Percentiles rank a stretch among this genome's conserved stretches.
Conservation (phyloP, 2,797 vertebrate species). For the Alfaro cultratus region DNA sequence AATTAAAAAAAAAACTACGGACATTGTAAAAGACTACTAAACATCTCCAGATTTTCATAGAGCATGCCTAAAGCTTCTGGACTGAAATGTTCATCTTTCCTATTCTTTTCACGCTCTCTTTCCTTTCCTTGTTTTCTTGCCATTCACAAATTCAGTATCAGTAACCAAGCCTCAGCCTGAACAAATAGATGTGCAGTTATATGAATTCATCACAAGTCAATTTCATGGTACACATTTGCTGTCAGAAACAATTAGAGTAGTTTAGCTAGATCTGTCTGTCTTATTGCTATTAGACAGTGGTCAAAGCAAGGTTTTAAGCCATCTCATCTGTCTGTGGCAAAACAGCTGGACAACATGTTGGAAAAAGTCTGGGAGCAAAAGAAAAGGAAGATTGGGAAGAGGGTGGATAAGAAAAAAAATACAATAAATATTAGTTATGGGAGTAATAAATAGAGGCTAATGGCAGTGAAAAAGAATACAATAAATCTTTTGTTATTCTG, state of each 20-base stretch:
- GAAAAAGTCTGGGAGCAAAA: constrained; percentile 29
- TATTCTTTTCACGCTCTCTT: constrained; percentile 54
- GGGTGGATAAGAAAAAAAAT: constrained; percentile 27
- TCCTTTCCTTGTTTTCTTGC: constrained; percentile 37
- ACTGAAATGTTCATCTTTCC: constrained; percentile 62
- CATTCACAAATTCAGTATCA: constrained; percentile 29
- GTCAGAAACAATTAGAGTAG: constrained; percentile 74
- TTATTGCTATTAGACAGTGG: constrained; percentile 67
- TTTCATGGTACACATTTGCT: constrained; percentile 82
- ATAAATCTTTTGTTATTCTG: constrained; percentile 38
- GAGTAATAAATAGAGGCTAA: constrained; percentile 55
- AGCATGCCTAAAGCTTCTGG: constrained; percentile 50
- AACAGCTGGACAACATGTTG: constrained; percentile 70
- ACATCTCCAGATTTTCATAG: constrained; percentile 64
- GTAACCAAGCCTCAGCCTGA: constrained; percentile 12
- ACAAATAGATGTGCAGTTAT: constrained; percentile 21
- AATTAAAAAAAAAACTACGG: constrained; percentile 22
- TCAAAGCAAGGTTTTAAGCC: constrained; percentile 59
- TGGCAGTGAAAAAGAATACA: constrained; percentile 42
- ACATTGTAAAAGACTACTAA: constrained; percentile 48
- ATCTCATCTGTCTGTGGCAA: constrained; percentile 52
- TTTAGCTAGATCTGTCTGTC: constrained; percentile 62
- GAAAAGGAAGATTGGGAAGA: constrained; percentile 30
- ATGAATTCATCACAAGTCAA: constrained; percentile 55
- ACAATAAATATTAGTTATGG: constrained; percentile 39